Evolutionary conservation across 1,140 invertebrate genomes (phyloP), one percentile per base, ranked within the genome.

Genomic region (Drosophila asahinai): DNA sequence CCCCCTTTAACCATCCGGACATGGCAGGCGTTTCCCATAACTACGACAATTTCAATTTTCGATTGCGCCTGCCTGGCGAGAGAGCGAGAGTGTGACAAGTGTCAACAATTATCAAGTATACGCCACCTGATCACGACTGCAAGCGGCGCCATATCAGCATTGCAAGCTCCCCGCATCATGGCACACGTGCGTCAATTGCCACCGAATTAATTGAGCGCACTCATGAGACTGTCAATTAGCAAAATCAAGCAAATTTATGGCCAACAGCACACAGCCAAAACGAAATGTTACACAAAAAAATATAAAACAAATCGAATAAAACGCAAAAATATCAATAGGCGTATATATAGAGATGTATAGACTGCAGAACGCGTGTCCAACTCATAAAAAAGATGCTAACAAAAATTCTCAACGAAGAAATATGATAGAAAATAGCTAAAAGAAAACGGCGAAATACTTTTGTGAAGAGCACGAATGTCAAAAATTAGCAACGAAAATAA

Each of bases 401-500:
- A 52, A 36, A 73, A 73, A 73, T 72, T n/a, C 45, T 33, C 67
- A 68, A 12, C 22, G 14, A 59, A 43, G 27, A 80, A 67, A 65
- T 61, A 47, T 48, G 45, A 63, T 19, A 27, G 25, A 68, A 67
- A 68, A 67, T 62, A 49, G 22, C 27, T 6, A 30, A 62, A 19
- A 30, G 11, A 22, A 68, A 49, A 2, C n/a, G 4, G 19, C n/a
- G 22, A 60, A 51, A 73, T 66, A 57, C 38, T 60, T 52, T 73
- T 72, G 66, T 60, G 70, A 60, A 66, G 62, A 63, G 68, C 68
- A 64, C 47, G 57, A 86, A 74, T 89, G 80, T 86, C 83, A 89
- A 80, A 87, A 87, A 89, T 87, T 89, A 87, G 80, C 83, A 83
- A 87, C 83, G 83, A 86, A 87, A 86, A 86, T 86, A 87, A 87